Evolutionary conservation across 2,797 vertebrate species (phyloP), one percentile per base, ranked within the genome.

Genomic region (Galago senegalensis): DNA sequence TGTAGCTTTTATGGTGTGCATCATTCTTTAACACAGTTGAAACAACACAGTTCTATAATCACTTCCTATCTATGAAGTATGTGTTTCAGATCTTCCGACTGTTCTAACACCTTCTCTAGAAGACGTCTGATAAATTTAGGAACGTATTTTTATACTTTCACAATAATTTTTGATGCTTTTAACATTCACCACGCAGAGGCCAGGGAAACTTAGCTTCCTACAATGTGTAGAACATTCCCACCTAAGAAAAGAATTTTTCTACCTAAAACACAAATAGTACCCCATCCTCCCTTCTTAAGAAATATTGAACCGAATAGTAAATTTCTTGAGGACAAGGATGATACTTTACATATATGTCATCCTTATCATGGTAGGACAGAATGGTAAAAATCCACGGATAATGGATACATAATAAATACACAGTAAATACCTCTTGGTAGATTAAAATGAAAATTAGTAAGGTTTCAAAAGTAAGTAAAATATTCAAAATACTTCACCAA

Each of bases 391-490:
- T 5, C 65, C 37, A 69, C 25, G 18, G n/a, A 75, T 80, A 18
- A 17, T 67, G 43, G 25, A n/a, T 56, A 37, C 16, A 53, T 53
- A 93, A 81, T 49, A 65, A 91, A 84, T 9, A 40, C 18, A 75
- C 29, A 79, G 1, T 43, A 60, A 91, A 40, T 94, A 76, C 1
- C 9, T 80, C 70, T 69, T 63, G 21, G 87, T 29, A 69, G 29
- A 60, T 75, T 88, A 85, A 84, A 58, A 75, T 49, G 9, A 94
- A 93, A 91, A 80, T n/a, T 21, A 67, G 16, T 58, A 77, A 40
- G 75, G 91, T 81, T 89, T 96, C 29, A 56, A 87, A 95, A 84
- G 23, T n/a, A 46, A 91, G 70, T 56, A 83, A 76, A 88, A 67
- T 67, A 7, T 43, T 73, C 63, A 70, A 58, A 91, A 18, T 9